Evolutionary conservation across 1,140 invertebrate species (phyloP), one percentile per base, ranked within the genome.

Genomic region (Megathymus violae): DNA sequence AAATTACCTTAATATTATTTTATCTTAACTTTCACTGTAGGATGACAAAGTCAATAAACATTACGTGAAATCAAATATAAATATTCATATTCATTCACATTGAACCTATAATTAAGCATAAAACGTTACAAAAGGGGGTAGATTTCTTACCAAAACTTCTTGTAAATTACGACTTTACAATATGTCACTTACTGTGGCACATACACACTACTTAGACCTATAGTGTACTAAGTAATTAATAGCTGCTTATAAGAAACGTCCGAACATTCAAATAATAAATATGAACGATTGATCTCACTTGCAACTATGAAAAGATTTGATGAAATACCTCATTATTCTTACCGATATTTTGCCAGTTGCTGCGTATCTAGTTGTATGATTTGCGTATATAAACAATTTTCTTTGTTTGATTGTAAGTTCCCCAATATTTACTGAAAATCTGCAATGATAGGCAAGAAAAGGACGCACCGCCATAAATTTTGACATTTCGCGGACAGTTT

Each of bases 401-500:
- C 67, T 70, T 71, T 78, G 69, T 78, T 78, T 76, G 41, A 62
- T 56, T 44, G 71, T 81, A 81, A 78, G 76, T 76, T 74, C 62
- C 62, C 62, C 62, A 64, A 75, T 75, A 78, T 82, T 87, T 74
- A 69, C 68, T 60, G 63, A 82, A 87, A 84, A 80, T 78, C 78
- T 75, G 81, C 80, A 80, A 82, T 89, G 85, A 89, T 85, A 81
- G 38, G 85, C 83, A 80, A 86, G 86, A 89, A 89, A 80, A 67
- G 78, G 80, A 84, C 82, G 83, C 82, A 85, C 78, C 74, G 75
- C 76, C 76, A 81, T 79, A 68, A 69, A 78, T 74, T 74, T 78
- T 88, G 87, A 86, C 85, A 88, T 88, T 76, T 78, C 60, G 31
- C 16, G 27, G 6, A 16, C 27, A 16, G 22, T 31, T 50, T 1